Conservation (phyloP, 2,113 vertebrate species). For the Zonotrichia leucophrys region DNA sequence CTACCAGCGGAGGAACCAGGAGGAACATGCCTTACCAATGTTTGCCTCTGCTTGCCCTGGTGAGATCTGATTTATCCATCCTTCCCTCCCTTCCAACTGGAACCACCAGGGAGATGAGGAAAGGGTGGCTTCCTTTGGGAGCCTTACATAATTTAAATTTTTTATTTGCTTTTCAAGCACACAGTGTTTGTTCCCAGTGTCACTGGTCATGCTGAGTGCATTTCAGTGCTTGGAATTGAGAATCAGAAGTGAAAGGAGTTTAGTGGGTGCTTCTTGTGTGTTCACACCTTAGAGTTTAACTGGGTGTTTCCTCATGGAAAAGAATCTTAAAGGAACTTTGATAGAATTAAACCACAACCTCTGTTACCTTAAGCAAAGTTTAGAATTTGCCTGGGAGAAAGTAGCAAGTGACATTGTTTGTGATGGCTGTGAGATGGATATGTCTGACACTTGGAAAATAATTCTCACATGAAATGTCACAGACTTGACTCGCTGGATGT, state of each 20-base stretch:
- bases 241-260: neutral
- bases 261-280: neutral
- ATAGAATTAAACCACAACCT: neutral
- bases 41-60: constrained; percentile 96
- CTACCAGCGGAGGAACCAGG: constrained; percentile 83
- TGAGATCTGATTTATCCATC: constrained; percentile 57
- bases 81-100: neutral
- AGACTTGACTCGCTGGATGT: neutral
- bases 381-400: neutral
- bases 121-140: neutral
- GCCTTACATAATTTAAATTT: neutral
- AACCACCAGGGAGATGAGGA: neutral
- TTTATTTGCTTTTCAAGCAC: neutral
- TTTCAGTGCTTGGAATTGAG: neutral
- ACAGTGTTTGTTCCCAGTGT: neutral
- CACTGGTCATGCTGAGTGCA: neutral
- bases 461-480: neutral
- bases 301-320: neutral
- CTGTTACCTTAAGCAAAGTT: neutral
- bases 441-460: neutral
- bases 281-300: neutral
- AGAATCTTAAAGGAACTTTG: neutral
- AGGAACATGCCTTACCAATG: constrained; percentile 88
- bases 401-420: neutral
- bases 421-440: neutral